Conservation (phyloP, 2,797 vertebrate species). For the Bovichtus diacanthus region DNA sequence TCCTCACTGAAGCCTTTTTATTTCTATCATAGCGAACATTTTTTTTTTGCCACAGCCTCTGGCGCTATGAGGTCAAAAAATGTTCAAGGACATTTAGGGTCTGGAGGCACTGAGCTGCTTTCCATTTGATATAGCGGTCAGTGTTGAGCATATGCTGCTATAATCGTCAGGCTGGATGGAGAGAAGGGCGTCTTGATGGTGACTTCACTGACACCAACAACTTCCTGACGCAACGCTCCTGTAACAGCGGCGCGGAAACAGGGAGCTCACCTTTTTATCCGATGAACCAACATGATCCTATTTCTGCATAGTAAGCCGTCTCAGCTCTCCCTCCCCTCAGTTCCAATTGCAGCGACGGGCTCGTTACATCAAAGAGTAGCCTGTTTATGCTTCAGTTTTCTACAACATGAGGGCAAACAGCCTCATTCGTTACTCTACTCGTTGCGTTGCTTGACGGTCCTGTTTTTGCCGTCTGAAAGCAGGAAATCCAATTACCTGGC, state of each 20-base stretch:
- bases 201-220: slow-evolving; percentile 78
- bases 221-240: slow-evolving; percentile 85
- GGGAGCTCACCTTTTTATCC: slow-evolving; percentile 80
- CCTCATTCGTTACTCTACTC: slow-evolving; percentile 46
- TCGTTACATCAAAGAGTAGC: slow-evolving; percentile 32
- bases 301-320: slow-evolving; percentile 78
- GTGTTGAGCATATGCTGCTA: not conserved
- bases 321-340: slow-evolving; percentile 53
- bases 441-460: slow-evolving; percentile 54
- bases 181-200: slow-evolving; percentile 66
- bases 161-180: slow-evolving; percentile 39
- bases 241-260: slow-evolving; percentile 77
- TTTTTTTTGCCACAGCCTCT: slow-evolving; percentile 18
- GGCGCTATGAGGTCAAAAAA: slow-evolving; percentile 38
- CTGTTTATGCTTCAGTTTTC: slow-evolving; percentile 12
- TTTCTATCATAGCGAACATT: slow-evolving; percentile 11
- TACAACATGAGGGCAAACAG: slow-evolving; percentile 1
- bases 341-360: slow-evolving; percentile 47
- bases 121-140: slow-evolving; percentile 1
- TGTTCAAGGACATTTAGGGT: slow-evolving; percentile 39
- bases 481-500: slow-evolving; percentile 30
- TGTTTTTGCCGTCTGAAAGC: slow-evolving; percentile 8
- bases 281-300: slow-evolving; percentile 79
- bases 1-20: slow-evolving; percentile 10
- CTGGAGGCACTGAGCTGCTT: slow-evolving; percentile 12